phyloP scores from a whole-genome alignment of 2,113 vertebrate species.

The Oostethus manadensis region DNA sequence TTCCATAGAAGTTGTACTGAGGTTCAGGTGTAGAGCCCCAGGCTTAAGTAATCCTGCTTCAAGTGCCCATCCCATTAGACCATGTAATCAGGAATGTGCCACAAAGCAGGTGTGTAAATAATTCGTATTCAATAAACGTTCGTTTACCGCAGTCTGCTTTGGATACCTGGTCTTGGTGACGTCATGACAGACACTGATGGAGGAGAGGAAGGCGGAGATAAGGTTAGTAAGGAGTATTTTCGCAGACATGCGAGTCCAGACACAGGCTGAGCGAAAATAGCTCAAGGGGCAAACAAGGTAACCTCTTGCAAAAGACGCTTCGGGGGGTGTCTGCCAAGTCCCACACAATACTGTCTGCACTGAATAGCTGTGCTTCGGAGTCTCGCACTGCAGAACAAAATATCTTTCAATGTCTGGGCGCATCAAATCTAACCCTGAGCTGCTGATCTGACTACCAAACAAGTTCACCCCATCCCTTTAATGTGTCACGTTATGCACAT shows the following conservation, averaged over 20 bases:
- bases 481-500: conserved; percentile 1
- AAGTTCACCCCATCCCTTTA: conserved; percentile 8
- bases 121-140: conserved; percentile 59
- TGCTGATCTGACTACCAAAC: conserved; percentile 26
- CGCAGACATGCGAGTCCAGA: conserved; percentile 68
- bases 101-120: conserved; percentile 72
- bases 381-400: conserved; percentile 51
- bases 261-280: conserved; percentile 68
- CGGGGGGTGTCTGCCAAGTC: conserved; percentile 71
- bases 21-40: conserved; percentile 83
- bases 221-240: conserved; percentile 63
- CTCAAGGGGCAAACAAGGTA: conserved; percentile 73
- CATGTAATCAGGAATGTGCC: conserved; percentile 72
- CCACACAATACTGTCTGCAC: conserved; percentile 70
- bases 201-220: conserved; percentile 41
- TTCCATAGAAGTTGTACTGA: conserved; percentile 55
- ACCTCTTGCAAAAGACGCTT: conserved; percentile 69
- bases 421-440: conserved; percentile 33
- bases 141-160: conserved; percentile 72
- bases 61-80: conserved; percentile 65
- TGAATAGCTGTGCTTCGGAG: conserved; percentile 48
- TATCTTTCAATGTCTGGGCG: conserved; percentile 41
- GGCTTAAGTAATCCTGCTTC: conserved; percentile 65
- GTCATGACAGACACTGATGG: conserved; percentile 52
- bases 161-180: conserved; percentile 67